Base-by-base conservation (phyloP, 1,140 invertebrate species). In the Neomicropteryx cornuta region DNA sequence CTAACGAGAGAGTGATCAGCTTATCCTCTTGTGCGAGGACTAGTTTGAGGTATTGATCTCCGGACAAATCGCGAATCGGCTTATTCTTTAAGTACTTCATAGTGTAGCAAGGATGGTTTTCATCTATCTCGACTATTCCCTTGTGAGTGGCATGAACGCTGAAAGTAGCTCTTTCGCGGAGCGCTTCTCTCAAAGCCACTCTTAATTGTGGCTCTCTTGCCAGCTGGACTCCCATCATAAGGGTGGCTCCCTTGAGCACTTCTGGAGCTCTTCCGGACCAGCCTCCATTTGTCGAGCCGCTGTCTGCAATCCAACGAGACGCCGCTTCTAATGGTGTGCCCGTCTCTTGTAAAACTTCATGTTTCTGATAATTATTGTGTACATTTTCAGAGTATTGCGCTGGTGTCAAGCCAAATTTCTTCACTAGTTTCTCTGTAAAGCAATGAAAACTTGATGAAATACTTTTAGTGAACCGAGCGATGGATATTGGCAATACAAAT, bases 361-460 rank as follows among this genome's bases (percentile, higher is more conserved):
- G 88, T n/a, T 89, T 73, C 53, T 93, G 88, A 65, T 97, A 99
- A 57, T 94, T 94, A 53, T 97, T 94, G 1, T 91, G 73, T 1
- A 98, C 62, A 67, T 99, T 99, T 66, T 98, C 93, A 2, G 90
- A 94, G 64, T 96, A 97, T 55, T 98, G 82, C 54, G 95, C 87
- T 0, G 96, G 89, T 2, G 80, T 84, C n/a, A 99, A 62, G 45
- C 96, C 97, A 67, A 98, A 98, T 44, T 80, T 85, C 54, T 89
- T 88, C 2, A 88, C 86, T 23, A 97, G 72, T 3, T 79, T 77
- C 56, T 79, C 78, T 72, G 44, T 23, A 51, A 51, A 36, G 16
- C 36, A 24, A 22, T 10, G 32, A 4, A 6, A n/a, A 19, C 14
- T 5, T 16, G n/a, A 22, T 17, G 4, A 17, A 23, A 27, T 27